phyloP scores from a whole-genome alignment of 2,888 invertebrate genomes.

The Acronicta alni region DNA sequence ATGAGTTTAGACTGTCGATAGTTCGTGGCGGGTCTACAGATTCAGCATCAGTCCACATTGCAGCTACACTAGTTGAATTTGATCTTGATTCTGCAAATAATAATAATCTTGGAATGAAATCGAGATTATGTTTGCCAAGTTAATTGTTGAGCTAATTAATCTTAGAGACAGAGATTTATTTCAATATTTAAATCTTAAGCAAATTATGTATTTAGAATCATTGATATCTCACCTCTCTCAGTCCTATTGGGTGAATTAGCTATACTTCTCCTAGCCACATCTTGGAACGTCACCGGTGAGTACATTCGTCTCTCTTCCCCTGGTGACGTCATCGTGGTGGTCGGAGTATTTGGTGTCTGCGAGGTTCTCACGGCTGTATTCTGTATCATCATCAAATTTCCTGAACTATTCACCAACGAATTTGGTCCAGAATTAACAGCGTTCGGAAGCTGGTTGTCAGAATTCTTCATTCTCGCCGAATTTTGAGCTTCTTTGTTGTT shows the following conservation, averaged over 20 bases:
- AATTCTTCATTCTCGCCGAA: conserved; percentile 37
- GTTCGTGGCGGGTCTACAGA: conserved; percentile 90
- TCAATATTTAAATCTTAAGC: too few species aligned
- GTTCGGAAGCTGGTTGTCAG: conserved; percentile 65
- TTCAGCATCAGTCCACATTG: conserved; percentile 89
- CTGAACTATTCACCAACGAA: conserved; percentile 64
- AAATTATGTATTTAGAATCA: background rate
- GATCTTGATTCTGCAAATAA: conserved; percentile 90
- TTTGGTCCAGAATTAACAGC: conserved; percentile 69
- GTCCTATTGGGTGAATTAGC: conserved; percentile 92
- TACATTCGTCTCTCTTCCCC: conserved; percentile 93
- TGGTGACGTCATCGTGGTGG: conserved; percentile 77
- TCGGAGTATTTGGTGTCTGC: conserved; percentile 46
- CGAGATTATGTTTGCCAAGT: too few species aligned
- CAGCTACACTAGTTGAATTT: conserved; percentile 90
- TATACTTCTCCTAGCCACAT: conserved; percentile 94
- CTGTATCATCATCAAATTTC: conserved; percentile 59
- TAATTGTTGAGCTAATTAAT: too few species aligned
- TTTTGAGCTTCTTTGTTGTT: conserved; percentile 67
- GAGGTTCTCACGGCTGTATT: conserved; percentile 56
- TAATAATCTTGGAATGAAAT: background rate
- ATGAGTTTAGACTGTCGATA: conserved; percentile 86
- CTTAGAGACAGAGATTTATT: too few species aligned
- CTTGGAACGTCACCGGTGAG: conserved; percentile 95
- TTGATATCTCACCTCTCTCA: conserved; percentile 68